These are phyloP conservation scores for Tyto alba DNA, from an alignment of 2,113 vertebrate genomes.

Conservation along the genomic window DNA sequence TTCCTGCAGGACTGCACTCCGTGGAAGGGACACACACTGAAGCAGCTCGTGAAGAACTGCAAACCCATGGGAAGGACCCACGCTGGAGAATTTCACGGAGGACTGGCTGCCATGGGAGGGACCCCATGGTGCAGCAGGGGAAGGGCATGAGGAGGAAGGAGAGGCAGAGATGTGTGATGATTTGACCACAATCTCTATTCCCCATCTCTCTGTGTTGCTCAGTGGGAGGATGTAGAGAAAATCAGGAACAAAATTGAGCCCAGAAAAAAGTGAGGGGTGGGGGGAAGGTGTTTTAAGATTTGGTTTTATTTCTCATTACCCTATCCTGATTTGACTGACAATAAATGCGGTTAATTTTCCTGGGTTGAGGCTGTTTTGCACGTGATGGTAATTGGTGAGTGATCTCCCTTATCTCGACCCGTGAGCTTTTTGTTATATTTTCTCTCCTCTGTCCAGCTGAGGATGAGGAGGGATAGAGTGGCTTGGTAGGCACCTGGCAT, in stretches of 20 bases:
- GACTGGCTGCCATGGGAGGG: background rate
- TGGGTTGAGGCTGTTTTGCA: background rate
- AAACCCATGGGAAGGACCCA: background rate
- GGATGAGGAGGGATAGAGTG: background rate
- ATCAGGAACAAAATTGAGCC: background rate
- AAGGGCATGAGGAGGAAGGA: background rate
- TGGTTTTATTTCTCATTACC: background rate
- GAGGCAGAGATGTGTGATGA: background rate
- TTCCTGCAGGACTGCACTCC: background rate
- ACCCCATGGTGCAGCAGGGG: fast-evolving
- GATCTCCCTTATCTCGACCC: background rate
- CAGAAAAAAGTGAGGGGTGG: background rate
- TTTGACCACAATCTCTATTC: background rate
- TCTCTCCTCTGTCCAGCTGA: background rate
- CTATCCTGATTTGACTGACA: background rate
- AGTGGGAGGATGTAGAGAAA: background rate
- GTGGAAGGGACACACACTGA: fast-evolving
- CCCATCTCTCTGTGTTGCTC: fast-evolving
- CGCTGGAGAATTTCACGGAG: background rate
- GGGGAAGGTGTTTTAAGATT: background rate
- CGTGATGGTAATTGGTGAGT: background rate
- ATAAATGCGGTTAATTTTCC: background rate
- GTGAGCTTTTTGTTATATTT: background rate
- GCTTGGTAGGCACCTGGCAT: background rate
- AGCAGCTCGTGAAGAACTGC: background rate